These are phyloP conservation scores for Ochlodes sylvanus DNA, from an alignment of 2,888 invertebrate species.

Conservation along the genomic window DNA sequence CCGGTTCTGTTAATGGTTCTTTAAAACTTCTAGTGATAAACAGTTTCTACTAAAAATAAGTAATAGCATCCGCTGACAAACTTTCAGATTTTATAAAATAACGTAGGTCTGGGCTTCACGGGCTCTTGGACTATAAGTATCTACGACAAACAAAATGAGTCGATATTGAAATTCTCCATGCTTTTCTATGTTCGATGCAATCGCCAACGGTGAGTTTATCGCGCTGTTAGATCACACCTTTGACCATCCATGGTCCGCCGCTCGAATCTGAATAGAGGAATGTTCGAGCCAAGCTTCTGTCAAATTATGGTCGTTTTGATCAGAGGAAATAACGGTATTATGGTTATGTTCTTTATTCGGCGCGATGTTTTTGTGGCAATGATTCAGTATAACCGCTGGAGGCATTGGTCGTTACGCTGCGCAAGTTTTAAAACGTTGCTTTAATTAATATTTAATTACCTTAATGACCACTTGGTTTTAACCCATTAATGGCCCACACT, in stretches of 20 bases:
- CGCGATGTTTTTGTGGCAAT: background rate
- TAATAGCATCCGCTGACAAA: too few relatives aligned
- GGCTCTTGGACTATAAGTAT: too few relatives aligned
- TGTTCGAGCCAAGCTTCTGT: background rate
- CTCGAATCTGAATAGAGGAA: conserved; percentile 7
- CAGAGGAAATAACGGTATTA: background rate
- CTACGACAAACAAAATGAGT: background rate
- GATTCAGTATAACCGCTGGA: background rate
- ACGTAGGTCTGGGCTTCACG: too few relatives aligned
- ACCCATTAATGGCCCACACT: too few relatives aligned
- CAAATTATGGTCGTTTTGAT: conserved; percentile 8
- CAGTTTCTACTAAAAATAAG: background rate
- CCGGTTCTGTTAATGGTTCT: background rate
- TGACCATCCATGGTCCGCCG: conserved; percentile 2
- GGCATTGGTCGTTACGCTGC: background rate
- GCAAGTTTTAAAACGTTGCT: background rate
- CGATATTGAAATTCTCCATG: background rate
- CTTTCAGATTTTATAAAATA: too few relatives aligned
- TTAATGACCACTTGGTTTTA: too few relatives aligned
- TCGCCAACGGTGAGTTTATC: background rate
- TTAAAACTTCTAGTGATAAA: background rate
- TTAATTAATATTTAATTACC: background rate
- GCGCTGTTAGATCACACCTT: conserved; percentile 6
- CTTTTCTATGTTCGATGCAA: background rate
- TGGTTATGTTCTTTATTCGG: background rate